phyloP scores from a whole-genome alignment of 2,888 invertebrate species.

The Cistogaster globosa region DNA sequence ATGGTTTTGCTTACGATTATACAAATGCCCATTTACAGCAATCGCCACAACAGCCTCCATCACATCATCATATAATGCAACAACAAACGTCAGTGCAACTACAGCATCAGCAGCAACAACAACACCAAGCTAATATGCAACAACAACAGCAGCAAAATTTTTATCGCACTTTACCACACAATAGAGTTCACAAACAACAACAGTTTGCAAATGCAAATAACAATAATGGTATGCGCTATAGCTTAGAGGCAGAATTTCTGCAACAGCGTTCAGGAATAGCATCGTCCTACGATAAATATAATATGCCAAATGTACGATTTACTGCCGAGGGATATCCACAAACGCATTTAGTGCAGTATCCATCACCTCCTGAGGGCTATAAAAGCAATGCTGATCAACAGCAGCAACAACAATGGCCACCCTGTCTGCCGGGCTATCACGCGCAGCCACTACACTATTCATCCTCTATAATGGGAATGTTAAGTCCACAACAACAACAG shows the following conservation, averaged over 20 bases:
- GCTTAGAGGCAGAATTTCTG: conserved; percentile 87
- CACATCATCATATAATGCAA: conserved; percentile 71
- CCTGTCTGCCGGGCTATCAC: conserved; percentile 84
- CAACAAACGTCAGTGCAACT: conserved; percentile 74
- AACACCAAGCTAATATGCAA: conserved; percentile 73
- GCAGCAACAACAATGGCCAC: conserved; percentile 84
- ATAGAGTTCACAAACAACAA: conserved; percentile 84
- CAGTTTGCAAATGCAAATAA: conserved; percentile 82
- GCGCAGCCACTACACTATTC: conserved; percentile 81
- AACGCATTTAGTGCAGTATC: conserved; percentile 82
- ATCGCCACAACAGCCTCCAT: conserved; percentile 72
- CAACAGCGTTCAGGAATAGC: conserved; percentile 83
- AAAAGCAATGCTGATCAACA: conserved; percentile 83
- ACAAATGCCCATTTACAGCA: conserved; percentile 82
- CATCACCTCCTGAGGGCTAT: conserved; percentile 89
- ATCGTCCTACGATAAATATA: conserved; percentile 84
- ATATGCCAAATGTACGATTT: conserved; percentile 86
- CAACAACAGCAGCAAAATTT: conserved; percentile 83
- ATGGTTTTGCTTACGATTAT: conserved; percentile 87
- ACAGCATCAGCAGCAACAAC: conserved; percentile 73
- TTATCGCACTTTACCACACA: conserved; percentile 91
- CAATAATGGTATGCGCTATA: conserved; percentile 85
- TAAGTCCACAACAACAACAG: conserved; percentile 69
- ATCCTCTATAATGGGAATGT: conserved; percentile 74
- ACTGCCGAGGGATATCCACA: conserved; percentile 91